Base-by-base conservation (phyloP, 2,113 vertebrate species). In the Nycticorax nycticorax region DNA sequence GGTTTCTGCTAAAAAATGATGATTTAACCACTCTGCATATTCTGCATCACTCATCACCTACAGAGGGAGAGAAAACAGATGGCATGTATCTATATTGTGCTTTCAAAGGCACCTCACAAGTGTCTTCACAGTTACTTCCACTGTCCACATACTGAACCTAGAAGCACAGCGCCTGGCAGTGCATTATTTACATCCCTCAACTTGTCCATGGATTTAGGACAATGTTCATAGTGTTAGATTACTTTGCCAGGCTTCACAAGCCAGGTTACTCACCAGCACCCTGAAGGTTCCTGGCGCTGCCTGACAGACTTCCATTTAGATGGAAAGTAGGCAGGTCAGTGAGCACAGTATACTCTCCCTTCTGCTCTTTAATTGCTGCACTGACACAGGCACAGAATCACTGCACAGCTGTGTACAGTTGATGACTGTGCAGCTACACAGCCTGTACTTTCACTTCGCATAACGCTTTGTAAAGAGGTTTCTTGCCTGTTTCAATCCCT, bases 21-120 rank as follows among this genome's bases (percentile, higher is more conserved):
- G 96, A 88, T 99, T 98, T 88, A 99, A 93, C 99, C 99, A 99
- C 47, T 98, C 97, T 20, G 98, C 78, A 37, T 99, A 99, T 60
- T 99, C 99, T 14, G 96, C 91, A 86, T 99, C 98, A 71, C 97
- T 98, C 97, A 99, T 94, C 62, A 98, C 98, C 99, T 99, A 67
- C 2, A 96, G 23, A 89, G 20, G 5, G 74, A 93, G 22, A 71
- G 41, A 89, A 96, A 93, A 89, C 14, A 79, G 7, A 81, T 0
- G 2, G 24, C 22, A 56, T 20, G 14, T 59, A 47, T 69, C n/a
- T 45, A 27, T 13, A 33, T 1, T 41, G 21, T 26, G 17, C 30
- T 91, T 90, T 77, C 39, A 86, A 43, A 47, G 43, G 28, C 0
- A 0, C n/a, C n/a, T 35, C 33, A 24, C 2, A 91, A 85, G 11